phyloP scores from a whole-genome alignment of 2,113 vertebrate species.

The Saimiri boliviensis region DNA sequence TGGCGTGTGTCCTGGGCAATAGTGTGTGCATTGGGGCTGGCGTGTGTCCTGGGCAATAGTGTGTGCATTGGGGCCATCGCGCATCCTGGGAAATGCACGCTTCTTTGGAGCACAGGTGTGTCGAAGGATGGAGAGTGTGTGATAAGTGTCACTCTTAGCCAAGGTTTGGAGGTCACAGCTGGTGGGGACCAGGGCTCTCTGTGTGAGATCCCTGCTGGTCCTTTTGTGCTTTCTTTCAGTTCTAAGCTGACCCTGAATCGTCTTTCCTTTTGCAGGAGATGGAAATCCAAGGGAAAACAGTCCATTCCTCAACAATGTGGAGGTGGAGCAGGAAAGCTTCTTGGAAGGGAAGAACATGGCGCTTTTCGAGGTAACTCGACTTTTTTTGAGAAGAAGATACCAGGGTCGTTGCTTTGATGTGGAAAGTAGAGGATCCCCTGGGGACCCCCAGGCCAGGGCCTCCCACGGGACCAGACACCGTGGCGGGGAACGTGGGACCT shows the following conservation, averaged over 20 bases:
- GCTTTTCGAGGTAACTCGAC: conserved; percentile 91
- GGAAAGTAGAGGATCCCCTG: not conserved
- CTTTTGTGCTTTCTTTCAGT: not conserved
- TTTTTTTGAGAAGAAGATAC: not conserved
- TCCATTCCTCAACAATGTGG: conserved; percentile 90
- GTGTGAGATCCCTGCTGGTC: fast-evolving
- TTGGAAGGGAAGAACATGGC: conserved; percentile 98
- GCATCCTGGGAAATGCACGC: too few relatives aligned
- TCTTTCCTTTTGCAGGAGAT: conserved; percentile 85
- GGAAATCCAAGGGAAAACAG: conserved; percentile 91
- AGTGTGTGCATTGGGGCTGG: fast-evolving
- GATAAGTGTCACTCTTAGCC: not conserved
- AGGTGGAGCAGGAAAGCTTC: conserved; percentile 85
- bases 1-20: fast-evolving
- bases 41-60: too few relatives aligned
- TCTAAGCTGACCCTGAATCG: fast-evolving
- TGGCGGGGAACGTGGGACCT: not conserved
- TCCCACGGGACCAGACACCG: not conserved
- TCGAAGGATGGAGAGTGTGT: not conserved
- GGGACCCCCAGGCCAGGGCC: not conserved
- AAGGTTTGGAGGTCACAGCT: not conserved
- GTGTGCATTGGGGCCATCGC: too few relatives aligned
- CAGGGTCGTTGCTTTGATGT: not conserved
- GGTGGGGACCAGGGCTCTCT: not conserved
- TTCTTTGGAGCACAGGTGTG: not conserved